Percentiles rank a stretch among this genome's conserved stretches.
phyloP scores from a whole-genome alignment of 2,113 vertebrate species.

The Anolis carolinensis region DNA sequence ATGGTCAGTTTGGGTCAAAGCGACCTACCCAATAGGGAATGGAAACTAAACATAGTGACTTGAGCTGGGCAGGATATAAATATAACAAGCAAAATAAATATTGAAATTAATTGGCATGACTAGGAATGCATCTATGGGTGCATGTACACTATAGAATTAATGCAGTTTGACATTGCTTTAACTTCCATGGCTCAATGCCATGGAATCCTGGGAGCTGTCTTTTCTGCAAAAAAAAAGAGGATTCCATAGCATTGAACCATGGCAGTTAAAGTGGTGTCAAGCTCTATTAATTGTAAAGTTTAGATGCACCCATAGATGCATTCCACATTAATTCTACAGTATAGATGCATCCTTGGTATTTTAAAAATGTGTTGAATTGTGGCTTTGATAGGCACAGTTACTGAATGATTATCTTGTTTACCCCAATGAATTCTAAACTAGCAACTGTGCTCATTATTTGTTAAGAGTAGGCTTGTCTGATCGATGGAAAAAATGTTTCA shows the following conservation, averaged over 20 bases:
- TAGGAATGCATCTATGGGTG: background rate
- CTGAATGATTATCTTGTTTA: background rate
- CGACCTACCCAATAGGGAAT: background rate
- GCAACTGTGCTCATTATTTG: background rate
- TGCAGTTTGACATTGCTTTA: no score
- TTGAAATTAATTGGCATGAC: background rate
- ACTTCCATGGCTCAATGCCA: no score
- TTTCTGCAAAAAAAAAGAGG: no score
- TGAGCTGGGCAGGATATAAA: background rate
- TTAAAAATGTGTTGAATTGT: background rate
- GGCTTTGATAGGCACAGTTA: background rate
- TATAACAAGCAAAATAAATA: background rate
- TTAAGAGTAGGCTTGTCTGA: no score
- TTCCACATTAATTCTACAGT: no score
- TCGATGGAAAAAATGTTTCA: no score
- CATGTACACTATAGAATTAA: no score
- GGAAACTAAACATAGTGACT: background rate
- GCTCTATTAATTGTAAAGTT: no score
- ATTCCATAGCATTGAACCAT: no score
- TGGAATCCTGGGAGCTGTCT: no score
- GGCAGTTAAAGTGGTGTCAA: no score
- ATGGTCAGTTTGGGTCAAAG: background rate
- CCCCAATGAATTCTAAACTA: background rate
- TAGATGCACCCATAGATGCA: no score
- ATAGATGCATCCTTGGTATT: background rate